A percentile compares a stretch with the other conserved stretches of the same genome.
phyloP scores from a whole-genome alignment of 2,888 invertebrate species.

The Orthosia gracilis region DNA sequence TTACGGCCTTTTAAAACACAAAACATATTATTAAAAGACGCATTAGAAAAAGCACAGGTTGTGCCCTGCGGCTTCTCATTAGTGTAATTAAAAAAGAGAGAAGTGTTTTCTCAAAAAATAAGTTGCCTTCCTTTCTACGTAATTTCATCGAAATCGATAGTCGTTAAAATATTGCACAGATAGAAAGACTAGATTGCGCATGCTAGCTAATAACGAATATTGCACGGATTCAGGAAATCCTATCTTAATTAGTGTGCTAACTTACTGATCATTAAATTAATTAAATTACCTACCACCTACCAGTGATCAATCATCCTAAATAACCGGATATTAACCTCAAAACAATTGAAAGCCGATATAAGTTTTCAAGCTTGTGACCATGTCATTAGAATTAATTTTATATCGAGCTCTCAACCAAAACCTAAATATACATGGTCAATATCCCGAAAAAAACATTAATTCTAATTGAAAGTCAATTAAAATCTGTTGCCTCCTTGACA shows the following conservation, averaged over 20 bases:
- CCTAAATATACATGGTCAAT: too few species aligned
- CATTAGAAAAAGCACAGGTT: neutral
- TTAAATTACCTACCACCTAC: conserved; percentile 14
- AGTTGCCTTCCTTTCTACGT: too few species aligned
- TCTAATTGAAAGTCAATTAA: conserved; percentile 43
- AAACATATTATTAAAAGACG: neutral
- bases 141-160: neutral
- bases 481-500: conserved; percentile 35
- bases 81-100: neutral
- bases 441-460: too few species aligned
- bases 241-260: neutral
- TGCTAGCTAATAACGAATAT: conserved; percentile 4
- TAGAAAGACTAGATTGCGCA: conserved; percentile 18
- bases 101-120: too few species aligned
- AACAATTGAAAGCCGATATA: too few species aligned
- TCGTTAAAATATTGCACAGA: conserved; percentile 4
- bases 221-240: conserved; percentile 29
- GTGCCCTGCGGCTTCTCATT: neutral
- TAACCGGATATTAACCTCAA: conserved; percentile 36
- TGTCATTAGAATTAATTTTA: too few species aligned
- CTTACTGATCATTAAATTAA: conserved; percentile 17
- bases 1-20: conserved; percentile 5
- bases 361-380: too few species aligned
- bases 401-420: too few species aligned
- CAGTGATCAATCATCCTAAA: conserved; percentile 4